A percentile compares a stretch with the other conserved stretches of the same genome.
These are phyloP conservation scores for Rosalia funebris DNA, from an alignment of 2,888 invertebrate genomes.

Conservation along the genomic window DNA sequence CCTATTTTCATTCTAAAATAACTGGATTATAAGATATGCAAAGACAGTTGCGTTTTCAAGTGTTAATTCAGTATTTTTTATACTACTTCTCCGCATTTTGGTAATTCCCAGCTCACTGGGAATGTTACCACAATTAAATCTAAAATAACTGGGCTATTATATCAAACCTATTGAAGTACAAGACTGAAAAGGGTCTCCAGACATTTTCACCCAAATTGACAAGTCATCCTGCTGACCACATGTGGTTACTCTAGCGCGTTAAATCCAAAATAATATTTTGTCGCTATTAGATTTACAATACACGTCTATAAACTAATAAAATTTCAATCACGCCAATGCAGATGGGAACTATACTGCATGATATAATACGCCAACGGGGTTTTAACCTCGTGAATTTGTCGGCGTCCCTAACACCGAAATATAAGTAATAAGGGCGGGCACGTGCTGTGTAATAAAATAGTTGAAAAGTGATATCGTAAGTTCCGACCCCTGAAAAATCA, in stretches of 20 bases:
- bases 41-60: no score
- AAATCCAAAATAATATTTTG: neutral
- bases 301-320: slow-evolving; percentile 1
- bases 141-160: neutral
- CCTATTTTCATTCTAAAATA: no score
- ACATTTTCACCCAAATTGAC: no score
- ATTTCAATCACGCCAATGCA: slow-evolving; percentile 2
- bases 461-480: slow-evolving; percentile 39
- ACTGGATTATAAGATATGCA: no score
- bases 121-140: neutral
- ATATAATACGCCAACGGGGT: slow-evolving; percentile 24
- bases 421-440: slow-evolving; percentile 37
- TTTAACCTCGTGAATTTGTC: slow-evolving; percentile 33
- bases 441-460: slow-evolving; percentile 45
- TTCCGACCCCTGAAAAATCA: slow-evolving; percentile 33
- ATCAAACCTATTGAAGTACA: neutral
- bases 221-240: no score
- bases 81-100: no score
- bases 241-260: neutral
- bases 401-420: slow-evolving; percentile 29
- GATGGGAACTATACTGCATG: slow-evolving; percentile 15
- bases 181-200: no score
- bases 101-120: neutral
- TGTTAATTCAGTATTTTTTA: no score
- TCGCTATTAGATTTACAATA: neutral